Evolutionary conservation across 1,140 invertebrate genomes (phyloP), one percentile per base, ranked within the genome.

Genomic region (Drosophila bifasciata): DNA sequence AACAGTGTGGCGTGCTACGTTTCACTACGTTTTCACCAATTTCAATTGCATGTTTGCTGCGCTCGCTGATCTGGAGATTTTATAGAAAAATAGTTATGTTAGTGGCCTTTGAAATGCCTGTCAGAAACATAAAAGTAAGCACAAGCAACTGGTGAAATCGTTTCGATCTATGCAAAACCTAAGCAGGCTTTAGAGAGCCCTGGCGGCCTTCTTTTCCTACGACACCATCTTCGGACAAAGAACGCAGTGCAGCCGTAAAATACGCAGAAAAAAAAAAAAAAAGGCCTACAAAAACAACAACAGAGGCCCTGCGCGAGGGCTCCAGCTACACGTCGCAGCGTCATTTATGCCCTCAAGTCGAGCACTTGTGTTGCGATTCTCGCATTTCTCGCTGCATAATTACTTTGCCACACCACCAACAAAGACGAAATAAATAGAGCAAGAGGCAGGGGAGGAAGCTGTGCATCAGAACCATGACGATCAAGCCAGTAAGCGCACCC

Each of bases 401-500:
- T 25, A 7, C 43, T 25, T n/a, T 15, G 8, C 17, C 19, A 44
- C 21, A 17, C 60, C 16, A 46, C 41, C 15, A 50, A 50, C 3
- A 41, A 41, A 40, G 32, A 49, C 36, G 16, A 46, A 15, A n/a
- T n/a, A n/a, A 50, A 36, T 51, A 67, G 36, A 19, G 19, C 7
- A 40, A 51, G 25, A 44, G 25, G 9, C 43, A 49, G 19, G 11
- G 46, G 45, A 25, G 46, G 45, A 25, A 45, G 21, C 57, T 32
- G 40, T 32, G 40, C 36, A 32, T 43, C 64, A 70, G 46, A 49
- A 58, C 21, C 51, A 89, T 89, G 86, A 89, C 86, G 25, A 89
- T 89, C n/a, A 89, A 89, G 66, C 86, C 86, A 73, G 86, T 89
- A 4, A 89, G 79, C 63, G 86, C 80, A 40, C 81, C 88, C 13